These are phyloP conservation scores for Blastobasis adustella DNA, from an alignment of 2,888 invertebrate genomes.

Conservation along the genomic window DNA sequence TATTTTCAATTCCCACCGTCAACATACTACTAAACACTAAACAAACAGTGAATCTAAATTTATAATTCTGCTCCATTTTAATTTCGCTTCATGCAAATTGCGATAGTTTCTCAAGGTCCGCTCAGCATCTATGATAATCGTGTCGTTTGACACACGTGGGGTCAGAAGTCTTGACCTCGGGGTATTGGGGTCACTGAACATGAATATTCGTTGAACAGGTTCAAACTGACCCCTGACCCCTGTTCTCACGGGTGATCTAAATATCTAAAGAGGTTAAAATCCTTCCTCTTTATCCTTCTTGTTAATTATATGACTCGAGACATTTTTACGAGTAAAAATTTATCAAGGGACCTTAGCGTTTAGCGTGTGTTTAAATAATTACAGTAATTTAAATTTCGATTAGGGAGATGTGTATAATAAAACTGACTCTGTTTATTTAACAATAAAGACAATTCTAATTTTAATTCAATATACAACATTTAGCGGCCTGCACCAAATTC, in stretches of 20 bases:
- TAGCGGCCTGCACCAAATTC: too few relatives aligned
- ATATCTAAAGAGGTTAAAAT: too few relatives aligned
- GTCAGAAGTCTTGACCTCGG: conserved; percentile 63
- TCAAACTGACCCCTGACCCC: conserved; percentile 45
- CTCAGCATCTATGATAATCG: neutral
- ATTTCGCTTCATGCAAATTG: conserved; percentile 54
- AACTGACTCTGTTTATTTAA: too few relatives aligned
- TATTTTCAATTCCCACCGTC: neutral
- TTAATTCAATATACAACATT: too few relatives aligned
- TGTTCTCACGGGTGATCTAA: conserved; percentile 52
- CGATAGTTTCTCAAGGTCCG: conserved; percentile 20
- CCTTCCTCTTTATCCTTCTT: too few relatives aligned
- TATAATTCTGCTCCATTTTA: conserved; percentile 21
- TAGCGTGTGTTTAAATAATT: too few relatives aligned
- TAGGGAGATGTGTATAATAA: too few relatives aligned
- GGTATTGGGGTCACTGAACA: conserved; percentile 28
- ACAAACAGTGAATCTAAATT: conserved; percentile 8
- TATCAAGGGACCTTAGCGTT: too few relatives aligned
- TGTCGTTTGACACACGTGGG: conserved; percentile 40
- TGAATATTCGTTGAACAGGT: conserved; percentile 50
- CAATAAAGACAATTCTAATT: too few relatives aligned
- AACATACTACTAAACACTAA: neutral
- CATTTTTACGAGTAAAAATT: too few relatives aligned
- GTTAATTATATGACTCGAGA: too few relatives aligned
- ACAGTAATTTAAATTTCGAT: too few relatives aligned